Conservation (phyloP, 2,113 vertebrate species). For the Tretioscincus oriximinensis region DNA sequence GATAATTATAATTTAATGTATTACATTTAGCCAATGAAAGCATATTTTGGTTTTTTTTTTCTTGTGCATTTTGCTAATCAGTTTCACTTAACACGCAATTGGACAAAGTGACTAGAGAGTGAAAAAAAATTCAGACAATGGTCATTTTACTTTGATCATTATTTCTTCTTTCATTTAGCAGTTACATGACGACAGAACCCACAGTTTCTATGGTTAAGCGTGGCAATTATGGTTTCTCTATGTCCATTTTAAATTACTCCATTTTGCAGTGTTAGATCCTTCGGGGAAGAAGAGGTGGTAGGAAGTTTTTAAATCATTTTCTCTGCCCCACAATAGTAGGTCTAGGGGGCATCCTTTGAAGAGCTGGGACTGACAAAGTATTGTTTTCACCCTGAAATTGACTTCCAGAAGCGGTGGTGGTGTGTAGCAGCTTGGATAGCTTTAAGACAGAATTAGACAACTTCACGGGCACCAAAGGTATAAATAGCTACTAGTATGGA, state of each 20-base stretch:
- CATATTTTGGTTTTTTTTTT: neutral
- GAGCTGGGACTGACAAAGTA: too few relatives aligned
- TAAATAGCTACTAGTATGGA: too few relatives aligned
- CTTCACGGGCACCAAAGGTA: too few relatives aligned
- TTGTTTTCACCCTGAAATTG: too few relatives aligned
- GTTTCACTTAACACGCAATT: constrained; percentile 10
- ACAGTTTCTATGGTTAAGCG: neutral
- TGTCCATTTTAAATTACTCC: neutral
- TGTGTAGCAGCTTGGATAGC: too few relatives aligned
- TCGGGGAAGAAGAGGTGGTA: neutral
- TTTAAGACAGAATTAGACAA: too few relatives aligned
- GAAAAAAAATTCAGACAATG: neutral
- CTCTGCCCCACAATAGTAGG: too few relatives aligned
- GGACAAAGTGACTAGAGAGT: neutral
- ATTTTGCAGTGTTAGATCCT: neutral
- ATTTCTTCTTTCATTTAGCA: neutral
- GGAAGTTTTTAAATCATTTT: too few relatives aligned
- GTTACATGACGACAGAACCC: neutral
- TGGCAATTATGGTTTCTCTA: neutral
- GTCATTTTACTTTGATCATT: neutral
- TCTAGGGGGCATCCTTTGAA: too few relatives aligned
- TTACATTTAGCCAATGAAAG: neutral
- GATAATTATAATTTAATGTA: constrained; percentile 18
- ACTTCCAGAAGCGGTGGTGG: too few relatives aligned
- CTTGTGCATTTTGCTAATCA: constrained; percentile 4